These are phyloP conservation scores for Muscicapa adusta DNA, from an alignment of 2,113 vertebrate genomes.

Conservation along the genomic window DNA sequence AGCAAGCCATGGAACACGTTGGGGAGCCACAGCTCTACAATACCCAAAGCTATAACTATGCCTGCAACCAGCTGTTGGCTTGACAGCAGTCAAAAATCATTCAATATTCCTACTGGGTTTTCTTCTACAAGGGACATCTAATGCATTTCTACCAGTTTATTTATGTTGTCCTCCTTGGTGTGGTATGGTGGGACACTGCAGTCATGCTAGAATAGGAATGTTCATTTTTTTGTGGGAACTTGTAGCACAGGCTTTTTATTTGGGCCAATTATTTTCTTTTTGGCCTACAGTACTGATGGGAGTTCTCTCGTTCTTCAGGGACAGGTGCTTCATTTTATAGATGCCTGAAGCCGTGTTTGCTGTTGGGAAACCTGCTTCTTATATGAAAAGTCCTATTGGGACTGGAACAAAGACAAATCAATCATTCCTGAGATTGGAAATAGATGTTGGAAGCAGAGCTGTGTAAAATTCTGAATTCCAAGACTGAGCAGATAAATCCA, in stretches of 20 bases:
- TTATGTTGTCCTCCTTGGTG: not conserved
- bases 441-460: not conserved
- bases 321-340: not conserved
- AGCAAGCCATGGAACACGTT: not conserved
- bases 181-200: not conserved
- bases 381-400: not conserved
- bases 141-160: not conserved
- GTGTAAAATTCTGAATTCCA: slow-evolving; percentile 6
- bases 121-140: not conserved
- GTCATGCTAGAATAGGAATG: not conserved
- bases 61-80: not conserved
- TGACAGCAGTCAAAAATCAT: not conserved
- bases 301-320: not conserved
- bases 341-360: not conserved
- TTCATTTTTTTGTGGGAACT: not conserved
- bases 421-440: not conserved
- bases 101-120: not conserved
- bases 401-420: slow-evolving; percentile 18
- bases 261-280: not conserved
- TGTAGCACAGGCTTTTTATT: not conserved
- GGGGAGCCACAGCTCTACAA: not conserved
- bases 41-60: not conserved
- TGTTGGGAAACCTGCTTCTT: not conserved
- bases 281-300: not conserved
- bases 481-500: not conserved